Conservation (phyloP, 2,888 invertebrate genomes). For the Apomyelois bistriatella region DNA sequence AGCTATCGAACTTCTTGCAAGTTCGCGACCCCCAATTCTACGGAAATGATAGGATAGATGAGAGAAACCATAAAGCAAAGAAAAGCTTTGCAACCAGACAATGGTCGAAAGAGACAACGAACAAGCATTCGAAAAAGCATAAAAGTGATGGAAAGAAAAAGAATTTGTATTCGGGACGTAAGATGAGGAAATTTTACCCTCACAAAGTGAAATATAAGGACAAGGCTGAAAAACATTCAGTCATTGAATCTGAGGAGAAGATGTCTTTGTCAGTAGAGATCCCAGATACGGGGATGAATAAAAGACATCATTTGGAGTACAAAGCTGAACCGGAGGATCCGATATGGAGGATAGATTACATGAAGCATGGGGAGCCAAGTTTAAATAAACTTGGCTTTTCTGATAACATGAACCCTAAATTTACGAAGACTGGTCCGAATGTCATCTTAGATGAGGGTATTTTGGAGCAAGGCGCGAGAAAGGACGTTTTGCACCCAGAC, state of each 20-base stretch:
- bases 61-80: slow-evolving; percentile 22
- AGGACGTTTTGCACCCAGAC: slow-evolving; percentile 60
- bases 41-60: slow-evolving; percentile 22
- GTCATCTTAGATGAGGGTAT: slow-evolving; percentile 41
- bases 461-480: slow-evolving; percentile 37
- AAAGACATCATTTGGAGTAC: slow-evolving; percentile 39
- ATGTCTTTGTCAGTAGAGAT: slow-evolving; percentile 59
- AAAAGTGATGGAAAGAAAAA: slow-evolving; percentile 32
- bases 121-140: slow-evolving; percentile 21
- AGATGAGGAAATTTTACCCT: slow-evolving; percentile 64
- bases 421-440: slow-evolving; percentile 46
- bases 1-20: slow-evolving; percentile 50
- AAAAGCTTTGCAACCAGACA: slow-evolving; percentile 13
- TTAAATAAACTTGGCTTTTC: slow-evolving; percentile 41
- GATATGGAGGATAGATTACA: slow-evolving; percentile 66
- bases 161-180: slow-evolving; percentile 41
- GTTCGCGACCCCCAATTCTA: slow-evolving; percentile 37
- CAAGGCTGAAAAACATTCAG: slow-evolving; percentile 32
- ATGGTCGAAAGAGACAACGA: slow-evolving; percentile 30
- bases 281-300: slow-evolving; percentile 36
- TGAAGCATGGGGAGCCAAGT: slow-evolving; percentile 61
- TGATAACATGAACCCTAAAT: slow-evolving; percentile 43
- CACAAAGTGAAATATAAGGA: slow-evolving; percentile 69
- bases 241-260: slow-evolving; percentile 51
- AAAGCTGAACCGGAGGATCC: slow-evolving; percentile 42